Evolutionary conservation across 2,888 invertebrate genomes (phyloP).

Genomic region (Apantesis nais): DNA sequence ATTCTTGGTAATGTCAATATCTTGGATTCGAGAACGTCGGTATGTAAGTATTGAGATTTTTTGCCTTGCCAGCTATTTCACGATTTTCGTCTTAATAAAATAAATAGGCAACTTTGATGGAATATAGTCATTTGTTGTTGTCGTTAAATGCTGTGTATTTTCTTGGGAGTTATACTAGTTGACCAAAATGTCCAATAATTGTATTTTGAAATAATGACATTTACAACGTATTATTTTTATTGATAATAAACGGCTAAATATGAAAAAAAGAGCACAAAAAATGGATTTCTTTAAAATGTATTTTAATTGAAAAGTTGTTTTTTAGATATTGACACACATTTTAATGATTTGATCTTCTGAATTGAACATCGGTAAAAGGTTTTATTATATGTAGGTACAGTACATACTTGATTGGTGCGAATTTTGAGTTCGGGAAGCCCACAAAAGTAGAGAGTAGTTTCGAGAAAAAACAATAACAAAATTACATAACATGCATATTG

Average conservation of each 20-base stretch:
- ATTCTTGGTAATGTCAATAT: slow-evolving; percentile 70
- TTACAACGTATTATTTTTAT: neutral
- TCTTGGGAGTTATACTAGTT: neutral
- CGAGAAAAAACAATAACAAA: too few relatives aligned
- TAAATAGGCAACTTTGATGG: slow-evolving; percentile 50
- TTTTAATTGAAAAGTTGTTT: too few relatives aligned
- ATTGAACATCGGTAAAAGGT: too few relatives aligned
- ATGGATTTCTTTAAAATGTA: too few relatives aligned
- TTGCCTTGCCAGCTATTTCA: slow-evolving; percentile 61
- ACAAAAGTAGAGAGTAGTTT: too few relatives aligned
- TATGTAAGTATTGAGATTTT: slow-evolving; percentile 68
- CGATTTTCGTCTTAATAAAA: slow-evolving; percentile 62
- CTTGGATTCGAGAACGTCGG: slow-evolving; percentile 57
- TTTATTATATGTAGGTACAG: too few relatives aligned
- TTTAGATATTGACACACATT: neutral
- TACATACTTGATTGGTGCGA: neutral
- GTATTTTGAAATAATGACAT: neutral
- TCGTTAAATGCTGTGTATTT: neutral
- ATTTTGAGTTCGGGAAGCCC: neutral
- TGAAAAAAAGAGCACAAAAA: too few relatives aligned
- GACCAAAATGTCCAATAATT: neutral
- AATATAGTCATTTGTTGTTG: slow-evolving; percentile 12
- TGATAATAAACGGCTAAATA: neutral
- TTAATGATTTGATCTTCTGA: neutral
- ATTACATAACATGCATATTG: too few relatives aligned